Percentiles rank a stretch among this genome's conserved stretches.
Evolutionary conservation across 2,113 vertebrate species (phyloP).

Genomic region (Hassar affinis): DNA sequence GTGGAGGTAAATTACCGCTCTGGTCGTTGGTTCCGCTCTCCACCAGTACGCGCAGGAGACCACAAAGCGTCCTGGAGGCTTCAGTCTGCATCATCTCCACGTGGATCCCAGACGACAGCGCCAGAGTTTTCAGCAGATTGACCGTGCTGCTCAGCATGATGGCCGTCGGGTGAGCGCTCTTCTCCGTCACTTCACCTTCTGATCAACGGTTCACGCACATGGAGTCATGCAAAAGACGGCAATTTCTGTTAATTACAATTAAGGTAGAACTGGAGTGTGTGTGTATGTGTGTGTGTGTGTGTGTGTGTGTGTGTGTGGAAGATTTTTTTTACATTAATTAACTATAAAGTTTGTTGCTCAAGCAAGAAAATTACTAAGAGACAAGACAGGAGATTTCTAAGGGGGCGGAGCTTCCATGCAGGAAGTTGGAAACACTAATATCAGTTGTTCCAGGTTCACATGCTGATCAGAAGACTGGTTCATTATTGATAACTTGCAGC

Average conservation of each 20-base stretch:
- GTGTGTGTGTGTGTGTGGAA: no score
- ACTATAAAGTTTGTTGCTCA: no score
- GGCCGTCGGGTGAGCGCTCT: conserved; percentile 88
- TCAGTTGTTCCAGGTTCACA: not conserved
- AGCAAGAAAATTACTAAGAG: not conserved
- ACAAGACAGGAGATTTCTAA: not conserved
- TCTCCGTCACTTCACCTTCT: conserved; percentile 88
- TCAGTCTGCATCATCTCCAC: conserved; percentile 90
- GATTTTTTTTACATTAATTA: no score
- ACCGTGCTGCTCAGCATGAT: conserved; percentile 91
- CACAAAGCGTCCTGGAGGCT: conserved; percentile 88
- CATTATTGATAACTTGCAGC: not conserved
- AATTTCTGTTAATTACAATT: no score
- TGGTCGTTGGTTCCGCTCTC: conserved; percentile 90
- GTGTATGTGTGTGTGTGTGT: not conserved
- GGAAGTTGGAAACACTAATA: no score
- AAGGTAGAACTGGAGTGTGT: not conserved
- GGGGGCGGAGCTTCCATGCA: not conserved
- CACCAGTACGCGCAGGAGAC: conserved; percentile 89
- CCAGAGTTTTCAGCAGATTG: conserved; percentile 89
- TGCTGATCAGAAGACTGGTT: not conserved
- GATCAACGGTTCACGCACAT: conserved; percentile 19
- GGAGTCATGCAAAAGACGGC: not conserved
- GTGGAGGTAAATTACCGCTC: conserved; percentile 68
- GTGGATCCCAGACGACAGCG: conserved; percentile 88